Base-by-base conservation (phyloP, 30 jellyfish, hydroid and myxozoan species). In the Hydractinia echinata region DNA sequence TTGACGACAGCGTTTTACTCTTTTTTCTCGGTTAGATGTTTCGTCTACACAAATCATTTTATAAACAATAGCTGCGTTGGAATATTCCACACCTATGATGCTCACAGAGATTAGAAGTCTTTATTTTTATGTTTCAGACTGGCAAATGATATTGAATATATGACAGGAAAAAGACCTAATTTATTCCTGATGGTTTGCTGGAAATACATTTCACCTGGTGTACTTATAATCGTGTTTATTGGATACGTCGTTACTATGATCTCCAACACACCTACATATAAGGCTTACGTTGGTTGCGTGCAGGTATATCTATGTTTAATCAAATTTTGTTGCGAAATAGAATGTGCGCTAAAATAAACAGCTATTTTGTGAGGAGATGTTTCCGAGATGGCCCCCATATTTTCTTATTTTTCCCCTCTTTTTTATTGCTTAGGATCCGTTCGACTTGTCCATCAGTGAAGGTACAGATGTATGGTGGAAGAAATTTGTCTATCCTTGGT, bases 131-230 rank as follows among this genome's bases (percentile, higher is more conserved):
- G 7, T 54, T 73, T 77, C 56, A 93, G 99, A 72, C 21, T 93
- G 51, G 61, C 94, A 10, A 93, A 87, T 77, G 99, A 93, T 60
- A 93, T 93, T 55, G 99, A 93, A 62, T 93, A 87, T 88, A 93
- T 93, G 99, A 81, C 96, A 14, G 99, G 99, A n/a, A 87, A 84
- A 51, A 62, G 99, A 60, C 99, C 99, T 21, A 79, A 71, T 67
- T 18, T 53, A 73, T 87, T 86, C 83, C 88, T 95, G 95, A 52
- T 79, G 4, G 82, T 93, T 16, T 93, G 99, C 68, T 93, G 99
- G 99, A 93, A 93, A 70, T 93, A 93, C 87, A 83, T 93, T 51
- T 93, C 99, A 9, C 99, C 99, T 4, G 5, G 79, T 6, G 92
- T 82, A 56, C 88, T 93, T 93, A 5, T 83, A 9, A 66, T 87